Base-by-base conservation (phyloP, 1,140 invertebrate species). In the Thaumetopoea pityocampa region DNA sequence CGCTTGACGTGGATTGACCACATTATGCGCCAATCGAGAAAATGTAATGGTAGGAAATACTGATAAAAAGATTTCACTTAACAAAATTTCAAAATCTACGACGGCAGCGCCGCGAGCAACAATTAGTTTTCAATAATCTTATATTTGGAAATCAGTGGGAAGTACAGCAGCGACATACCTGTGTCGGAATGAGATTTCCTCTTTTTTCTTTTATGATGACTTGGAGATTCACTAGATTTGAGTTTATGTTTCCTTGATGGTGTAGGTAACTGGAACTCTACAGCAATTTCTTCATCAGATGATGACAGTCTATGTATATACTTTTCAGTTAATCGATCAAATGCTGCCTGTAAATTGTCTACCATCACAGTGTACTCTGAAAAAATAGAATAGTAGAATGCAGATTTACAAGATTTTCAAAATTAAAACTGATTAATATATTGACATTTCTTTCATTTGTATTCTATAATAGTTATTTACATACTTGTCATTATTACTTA, bases 321-420 rank as follows among this genome's bases (percentile, higher is more conserved):
- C 61, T 92, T 90, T 62, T 92, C 91, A 4, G 93, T 91, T 0
- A 93, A 89, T 40, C 89, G 89, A 36, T 94, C 89, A 65, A 96
- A 96, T 11, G 90, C 92, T 58, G 91, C 88, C 71, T 93, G 90
- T 17, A 96, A 78, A 61, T 91, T 94, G 60, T 92, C 90, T 0
- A 93, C 94, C 94, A 96, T 96, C 64, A 92, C 90, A 1, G 94
- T 95, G 56, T 96, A 96, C 78, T 96, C 94, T 95, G 73, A 16
- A 87, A 87, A 51, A 50, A 35, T 45, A 23, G 36, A 32, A 4
- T 6, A 38, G 8, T 43, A 12, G 14, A 40, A 12, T 28, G 19
- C 11, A 44, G 15, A 32, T 37, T 24, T n/a, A n/a, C n/a, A n/a
- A n/a, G n/a, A n/a, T n/a, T n/a, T n/a, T n/a, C n/a, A n/a, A 5